Base-by-base conservation (phyloP, 1,140 invertebrate genomes). In the Lepidostoma basale region DNA sequence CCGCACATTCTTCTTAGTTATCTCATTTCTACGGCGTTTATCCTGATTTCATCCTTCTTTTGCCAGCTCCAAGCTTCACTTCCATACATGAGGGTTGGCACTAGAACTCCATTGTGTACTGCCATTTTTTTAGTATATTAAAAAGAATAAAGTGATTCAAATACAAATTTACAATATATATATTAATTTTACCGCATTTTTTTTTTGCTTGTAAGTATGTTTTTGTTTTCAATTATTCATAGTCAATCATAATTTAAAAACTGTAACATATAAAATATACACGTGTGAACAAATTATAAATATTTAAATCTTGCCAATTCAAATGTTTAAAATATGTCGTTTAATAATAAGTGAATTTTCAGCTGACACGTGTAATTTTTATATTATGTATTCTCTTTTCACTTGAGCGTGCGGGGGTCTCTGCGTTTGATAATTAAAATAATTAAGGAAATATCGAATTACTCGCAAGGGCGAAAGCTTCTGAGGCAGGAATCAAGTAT, bases 391-490 rank as follows among this genome's bases (percentile, higher is more conserved):
- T 22, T 10, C 16, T 9, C 20, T 36, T 9, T 5, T 45, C 10
- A 20, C 22, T 47, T 25, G 20, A n/a, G n/a, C 45, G 25, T 18
- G 22, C 23, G 45, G 22, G 22, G 25, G 22, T 49, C 45, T 49
- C 22, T 49, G 1, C 18, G 6, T 49, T 12, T 49, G 45, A 12
- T 23, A 49, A 49, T 49, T 49, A 49, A 26, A 23, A 23, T 49
- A 49, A 49, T 49, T 25, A 25, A 47, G 18, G 23, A 49, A 49
- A 49, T 49, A 49, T 49, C 45, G 25, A 25, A 23, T 49, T 49
- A 25, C 45, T 22, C 22, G 45, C 25, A n/a, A 25, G 45, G 33
- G 33, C 5, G 33, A 36, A 36, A 36, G 33, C 33, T 49, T 25
- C 22, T 23, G 18, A 47, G 4, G 10, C 23, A 3, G 10, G 45